These are phyloP conservation scores for Spicauda simplicius DNA, from an alignment of 2,888 invertebrate genomes.

Conservation along the genomic window DNA sequence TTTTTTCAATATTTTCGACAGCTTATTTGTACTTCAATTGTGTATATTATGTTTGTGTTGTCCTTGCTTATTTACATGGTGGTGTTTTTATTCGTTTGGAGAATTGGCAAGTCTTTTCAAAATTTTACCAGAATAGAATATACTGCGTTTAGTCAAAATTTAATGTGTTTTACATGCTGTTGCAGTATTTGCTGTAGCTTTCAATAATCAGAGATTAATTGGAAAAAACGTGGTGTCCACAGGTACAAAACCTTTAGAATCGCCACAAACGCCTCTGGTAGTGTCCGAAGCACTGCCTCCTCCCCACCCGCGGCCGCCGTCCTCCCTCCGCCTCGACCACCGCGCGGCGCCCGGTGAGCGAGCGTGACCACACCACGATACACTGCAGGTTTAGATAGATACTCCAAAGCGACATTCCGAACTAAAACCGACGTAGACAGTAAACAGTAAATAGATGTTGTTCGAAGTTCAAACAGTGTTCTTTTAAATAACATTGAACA, in stretches of 20 bases:
- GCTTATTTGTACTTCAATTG: constrained; percentile 8
- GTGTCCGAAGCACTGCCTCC: constrained; percentile 79
- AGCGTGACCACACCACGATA: constrained; percentile 72
- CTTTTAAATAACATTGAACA: constrained; percentile 31
- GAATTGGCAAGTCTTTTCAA: constrained; percentile 6
- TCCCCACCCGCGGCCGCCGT: constrained; percentile 78
- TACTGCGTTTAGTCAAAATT: neutral
- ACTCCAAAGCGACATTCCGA: constrained; percentile 67
- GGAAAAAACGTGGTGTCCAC: constrained; percentile 30
- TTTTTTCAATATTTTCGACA: constrained; percentile 10
- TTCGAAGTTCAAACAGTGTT: constrained; percentile 10
- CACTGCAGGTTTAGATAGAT: constrained; percentile 73
- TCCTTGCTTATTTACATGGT: constrained; percentile 25
- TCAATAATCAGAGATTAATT: constrained; percentile 11
- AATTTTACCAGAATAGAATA: neutral
- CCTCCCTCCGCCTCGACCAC: constrained; percentile 82
- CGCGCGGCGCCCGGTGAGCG: constrained; percentile 84
- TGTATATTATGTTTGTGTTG: constrained; percentile 10
- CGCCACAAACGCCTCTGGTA: constrained; percentile 92
- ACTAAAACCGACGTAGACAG: constrained; percentile 35
- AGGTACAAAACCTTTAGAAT: constrained; percentile 92
- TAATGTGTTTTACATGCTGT: neutral
- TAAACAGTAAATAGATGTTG: constrained; percentile 38
- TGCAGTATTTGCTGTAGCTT: neutral
- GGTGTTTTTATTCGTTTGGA: constrained; percentile 18